Evolutionary conservation across 2,797 vertebrate genomes (phyloP), one percentile per base, ranked within the genome.

Genomic region (Sebastiscus tertius): DNA sequence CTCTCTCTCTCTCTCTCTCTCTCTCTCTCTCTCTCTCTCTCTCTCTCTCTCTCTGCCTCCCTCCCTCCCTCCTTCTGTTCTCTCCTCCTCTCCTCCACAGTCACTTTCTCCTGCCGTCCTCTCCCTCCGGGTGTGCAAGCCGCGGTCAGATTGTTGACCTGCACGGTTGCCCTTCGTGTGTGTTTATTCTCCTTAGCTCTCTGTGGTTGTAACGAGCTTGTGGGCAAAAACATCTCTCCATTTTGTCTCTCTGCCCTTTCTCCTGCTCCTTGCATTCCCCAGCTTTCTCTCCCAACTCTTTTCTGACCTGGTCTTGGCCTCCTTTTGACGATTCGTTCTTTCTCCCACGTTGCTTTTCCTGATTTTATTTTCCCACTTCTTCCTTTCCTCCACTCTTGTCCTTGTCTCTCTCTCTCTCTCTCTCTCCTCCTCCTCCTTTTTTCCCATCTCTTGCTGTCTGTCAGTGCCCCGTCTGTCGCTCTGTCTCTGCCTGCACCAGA

Each of bases 401-500:
- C 49, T 6, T 72, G 7, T 29, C 20, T 68, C 31, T 34, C 29
- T 33, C 16, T 11, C 10, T 24, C 24, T 34, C 29, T 33, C 16
- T 11, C 10, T 24, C 36, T 42, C 39, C 27, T 22, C 20, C 34
- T 20, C 10, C 39, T 42, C 13, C 39, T 26, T 14, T n/a, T 61
- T 27, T 20, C 26, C 34, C 55, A 31, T 72, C 54, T 60, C 46
- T 58, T 18, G 56, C 46, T 59, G 63, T 70, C 34, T 75, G 22
- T 88, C 39, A 13, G 31, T 49, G 46, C 61, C 83, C 7, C 7
- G 54, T 82, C 78, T 74, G 72, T 80, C 61, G n/a, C 78, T 72
- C 75, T 24, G 34, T 79, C 82, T 83, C 78, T 73, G 62, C 75
- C 84, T 77, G 79, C 78, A 84, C 91, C 93, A 94, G 93, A 94